Percentiles rank a stretch among this genome's conserved stretches.
These are phyloP conservation scores for Argopecten irradians DNA, from an alignment of 1,140 invertebrate species.

Conservation along the genomic window DNA sequence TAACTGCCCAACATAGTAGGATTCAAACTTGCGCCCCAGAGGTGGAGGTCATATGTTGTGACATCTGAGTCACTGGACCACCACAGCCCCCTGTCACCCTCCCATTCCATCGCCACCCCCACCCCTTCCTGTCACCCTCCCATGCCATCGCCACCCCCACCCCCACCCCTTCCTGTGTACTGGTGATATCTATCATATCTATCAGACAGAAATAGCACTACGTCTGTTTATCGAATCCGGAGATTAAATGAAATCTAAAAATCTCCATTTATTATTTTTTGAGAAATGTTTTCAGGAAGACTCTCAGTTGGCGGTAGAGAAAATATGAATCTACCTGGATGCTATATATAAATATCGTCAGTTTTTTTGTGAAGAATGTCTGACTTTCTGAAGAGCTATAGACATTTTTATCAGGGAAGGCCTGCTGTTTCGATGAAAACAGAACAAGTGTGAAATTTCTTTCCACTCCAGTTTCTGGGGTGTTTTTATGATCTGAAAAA, in stretches of 20 bases:
- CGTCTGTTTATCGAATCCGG: background rate
- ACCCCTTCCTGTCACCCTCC: no score
- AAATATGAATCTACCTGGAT: background rate
- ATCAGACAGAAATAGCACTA: no score
- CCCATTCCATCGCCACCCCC: no score
- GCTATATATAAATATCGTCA: background rate
- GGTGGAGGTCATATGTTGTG: no score
- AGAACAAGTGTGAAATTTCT: background rate
- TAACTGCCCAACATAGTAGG: no score
- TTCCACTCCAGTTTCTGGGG: background rate
- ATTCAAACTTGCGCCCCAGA: no score
- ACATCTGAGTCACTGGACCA: no score
- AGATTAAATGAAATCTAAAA: background rate
- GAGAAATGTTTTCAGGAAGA: background rate
- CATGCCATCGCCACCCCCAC: no score
- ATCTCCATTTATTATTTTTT: background rate
- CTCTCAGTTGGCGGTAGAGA: background rate
- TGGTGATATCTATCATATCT: no score
- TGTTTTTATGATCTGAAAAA: background rate
- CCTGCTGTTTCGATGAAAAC: constrained; percentile 12
- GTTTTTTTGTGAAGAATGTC: background rate
- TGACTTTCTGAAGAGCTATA: background rate
- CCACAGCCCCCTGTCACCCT: no score
- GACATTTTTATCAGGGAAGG: background rate
- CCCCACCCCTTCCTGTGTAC: no score